Conservation (phyloP, 1,140 invertebrate genomes). For the Aporrectodea caliginosa region DNA sequence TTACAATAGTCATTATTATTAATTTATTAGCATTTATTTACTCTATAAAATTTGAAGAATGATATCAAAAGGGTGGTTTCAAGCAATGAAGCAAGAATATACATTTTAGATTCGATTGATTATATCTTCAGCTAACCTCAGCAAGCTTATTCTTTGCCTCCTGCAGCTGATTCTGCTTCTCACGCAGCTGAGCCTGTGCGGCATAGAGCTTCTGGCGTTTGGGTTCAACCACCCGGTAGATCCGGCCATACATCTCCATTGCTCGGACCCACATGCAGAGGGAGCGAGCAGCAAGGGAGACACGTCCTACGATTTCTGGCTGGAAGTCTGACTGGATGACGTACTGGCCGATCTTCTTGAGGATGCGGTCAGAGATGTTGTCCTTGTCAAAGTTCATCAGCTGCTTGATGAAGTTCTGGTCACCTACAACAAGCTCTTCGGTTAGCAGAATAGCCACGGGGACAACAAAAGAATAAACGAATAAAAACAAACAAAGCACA, state of each 20-base stretch:
- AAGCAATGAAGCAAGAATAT: too few species aligned
- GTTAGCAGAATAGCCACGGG: too few species aligned
- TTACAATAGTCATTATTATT: too few species aligned
- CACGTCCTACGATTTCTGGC: constrained; percentile 67
- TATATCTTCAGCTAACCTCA: too few species aligned
- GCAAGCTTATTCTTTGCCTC: constrained; percentile 71
- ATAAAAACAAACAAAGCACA: too few species aligned
- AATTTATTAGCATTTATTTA: too few species aligned
- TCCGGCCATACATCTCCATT: constrained; percentile 81
- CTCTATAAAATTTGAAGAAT: too few species aligned
- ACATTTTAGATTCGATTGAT: too few species aligned
- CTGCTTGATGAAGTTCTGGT: constrained; percentile 59
- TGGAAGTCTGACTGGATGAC: constrained; percentile 77
- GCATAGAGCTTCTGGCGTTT: constrained; percentile 73
- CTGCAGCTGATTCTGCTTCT: constrained; percentile 71
- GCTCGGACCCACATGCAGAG: constrained; percentile 84
- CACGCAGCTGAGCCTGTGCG: constrained; percentile 66
- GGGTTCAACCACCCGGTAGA: constrained; percentile 77
- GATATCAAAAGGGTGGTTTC: too few species aligned
- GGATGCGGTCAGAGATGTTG: constrained; percentile 73
- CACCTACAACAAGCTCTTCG: constrained; percentile 48
- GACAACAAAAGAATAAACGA: too few species aligned
- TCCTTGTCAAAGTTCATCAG: constrained; percentile 82
- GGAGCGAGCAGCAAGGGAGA: constrained; percentile 72
- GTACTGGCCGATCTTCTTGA: constrained; percentile 74